These are phyloP conservation scores for Leucoraja ocellata DNA, from an alignment of 2,797 vertebrate genomes.

Conservation along the genomic window DNA sequence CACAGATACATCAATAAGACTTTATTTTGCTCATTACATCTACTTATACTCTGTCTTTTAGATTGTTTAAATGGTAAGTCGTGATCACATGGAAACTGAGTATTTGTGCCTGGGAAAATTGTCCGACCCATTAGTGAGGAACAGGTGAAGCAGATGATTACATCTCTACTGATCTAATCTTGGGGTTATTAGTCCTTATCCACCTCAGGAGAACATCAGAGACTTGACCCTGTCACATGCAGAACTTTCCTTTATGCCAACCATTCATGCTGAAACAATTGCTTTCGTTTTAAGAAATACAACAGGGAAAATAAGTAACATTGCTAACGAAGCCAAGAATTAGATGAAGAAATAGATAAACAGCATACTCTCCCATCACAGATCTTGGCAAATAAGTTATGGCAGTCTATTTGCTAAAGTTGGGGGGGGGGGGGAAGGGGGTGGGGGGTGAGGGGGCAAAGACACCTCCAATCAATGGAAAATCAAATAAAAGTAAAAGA, in stretches of 20 bases:
- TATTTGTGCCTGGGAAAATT: background rate
- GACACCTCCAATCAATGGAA: background rate
- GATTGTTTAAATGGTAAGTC: background rate
- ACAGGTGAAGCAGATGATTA: background rate
- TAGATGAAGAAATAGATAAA: background rate
- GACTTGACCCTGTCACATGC: background rate
- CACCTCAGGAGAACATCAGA: background rate
- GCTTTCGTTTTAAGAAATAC: background rate
- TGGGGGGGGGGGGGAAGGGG: no score
- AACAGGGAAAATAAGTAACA: background rate
- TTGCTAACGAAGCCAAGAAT: background rate
- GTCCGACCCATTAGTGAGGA: background rate
- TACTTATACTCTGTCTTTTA: background rate
- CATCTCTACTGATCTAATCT: background rate
- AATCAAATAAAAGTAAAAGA: background rate
- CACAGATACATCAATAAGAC: background rate
- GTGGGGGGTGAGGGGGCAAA: background rate
- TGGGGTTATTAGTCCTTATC: background rate
- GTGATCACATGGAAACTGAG: background rate
- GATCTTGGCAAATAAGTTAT: background rate
- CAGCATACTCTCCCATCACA: background rate
- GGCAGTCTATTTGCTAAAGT: background rate
- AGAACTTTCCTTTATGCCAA: background rate
- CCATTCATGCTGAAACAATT: background rate
- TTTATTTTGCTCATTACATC: background rate